These are phyloP conservation scores for Drosophila glabriapex DNA, from an alignment of 2,888 invertebrate species.

Conservation along the genomic window DNA sequence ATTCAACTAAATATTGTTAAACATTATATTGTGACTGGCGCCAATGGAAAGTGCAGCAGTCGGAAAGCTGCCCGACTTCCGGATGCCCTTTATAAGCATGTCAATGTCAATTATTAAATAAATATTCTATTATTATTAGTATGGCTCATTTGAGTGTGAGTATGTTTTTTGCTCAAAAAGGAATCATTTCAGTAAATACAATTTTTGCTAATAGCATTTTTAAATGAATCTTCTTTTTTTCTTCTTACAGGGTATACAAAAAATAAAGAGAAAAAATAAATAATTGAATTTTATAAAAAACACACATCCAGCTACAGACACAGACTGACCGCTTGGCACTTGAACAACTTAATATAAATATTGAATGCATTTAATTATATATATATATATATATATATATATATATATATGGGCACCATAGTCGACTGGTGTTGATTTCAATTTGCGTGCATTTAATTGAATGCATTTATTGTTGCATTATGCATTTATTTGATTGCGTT, in stretches of 20 bases:
- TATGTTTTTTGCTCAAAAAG: not conserved
- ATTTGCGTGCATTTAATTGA: constrained; percentile 52
- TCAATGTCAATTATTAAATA: not conserved
- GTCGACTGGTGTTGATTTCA: constrained; percentile 46
- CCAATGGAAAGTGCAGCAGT: not conserved
- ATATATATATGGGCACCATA: not conserved
- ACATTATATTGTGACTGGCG: constrained; percentile 12
- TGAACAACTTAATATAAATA: not conserved
- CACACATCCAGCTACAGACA: no score
- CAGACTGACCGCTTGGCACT: no score
- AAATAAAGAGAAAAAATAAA: not conserved
- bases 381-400: not conserved
- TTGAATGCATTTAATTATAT: not conserved
- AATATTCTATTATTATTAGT: no score
- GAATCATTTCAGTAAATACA: not conserved
- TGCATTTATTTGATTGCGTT: constrained; percentile 56
- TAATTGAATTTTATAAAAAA: not conserved
- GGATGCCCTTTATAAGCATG: not conserved
- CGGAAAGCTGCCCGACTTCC: not conserved
- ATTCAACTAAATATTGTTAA: constrained; percentile 68
- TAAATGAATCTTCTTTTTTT: not conserved
- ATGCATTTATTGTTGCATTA: constrained; percentile 53
- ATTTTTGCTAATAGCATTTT: not conserved
- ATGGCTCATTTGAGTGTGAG: not conserved
- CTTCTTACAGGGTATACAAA: constrained; percentile 6